Evolutionary conservation across 2,113 vertebrate species (phyloP), one percentile per base, ranked within the genome.

Genomic region (Synchiropus splendidus): DNA sequence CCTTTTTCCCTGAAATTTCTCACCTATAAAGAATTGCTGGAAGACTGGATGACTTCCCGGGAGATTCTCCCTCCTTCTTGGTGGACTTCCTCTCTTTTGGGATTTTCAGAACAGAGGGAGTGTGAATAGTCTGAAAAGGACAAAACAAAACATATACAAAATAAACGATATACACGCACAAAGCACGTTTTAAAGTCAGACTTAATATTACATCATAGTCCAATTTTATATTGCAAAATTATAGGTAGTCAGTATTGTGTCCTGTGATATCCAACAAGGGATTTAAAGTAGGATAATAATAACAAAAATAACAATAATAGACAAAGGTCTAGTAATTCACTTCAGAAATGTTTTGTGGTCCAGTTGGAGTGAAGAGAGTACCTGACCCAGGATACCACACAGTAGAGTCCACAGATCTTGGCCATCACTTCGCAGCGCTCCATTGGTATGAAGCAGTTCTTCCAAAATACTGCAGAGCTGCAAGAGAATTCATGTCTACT

Each of bases 71-170:
- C 77, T 97, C 94, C 66, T 95, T 96, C 81, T 97, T 98, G 85
- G 89, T 97, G 43, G 92, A 91, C 57, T 92, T 97, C 73, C 94
- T 89, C 55, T 98, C 95, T 74, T 98, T 97, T 2, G 95, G 92
- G 50, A 91, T 89, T 68, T 91, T 90, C 61, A 97, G 79, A 72
- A 97, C 88, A 46, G 88, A 82, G 9, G 95, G 95, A 51, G 89
- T 81, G 48, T 90, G 94, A 60, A 92, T 73, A 82, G 97, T 96
- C 94, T 98, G 74, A 51, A 35, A 12, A 55, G 42, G 15, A 12
- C 32, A 18, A 53, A 42, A 38, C 8, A 36, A 42, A 10, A 39
- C 16, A 18, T 5, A 47, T 11, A n/a, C n/a, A n/a, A n/a, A n/a
- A n/a, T n/a, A n/a, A n/a, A n/a, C n/a, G n/a, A n/a, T n/a, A n/a